phyloP scores from a whole-genome alignment of 2,888 invertebrate species.

The Apeira syringaria region DNA sequence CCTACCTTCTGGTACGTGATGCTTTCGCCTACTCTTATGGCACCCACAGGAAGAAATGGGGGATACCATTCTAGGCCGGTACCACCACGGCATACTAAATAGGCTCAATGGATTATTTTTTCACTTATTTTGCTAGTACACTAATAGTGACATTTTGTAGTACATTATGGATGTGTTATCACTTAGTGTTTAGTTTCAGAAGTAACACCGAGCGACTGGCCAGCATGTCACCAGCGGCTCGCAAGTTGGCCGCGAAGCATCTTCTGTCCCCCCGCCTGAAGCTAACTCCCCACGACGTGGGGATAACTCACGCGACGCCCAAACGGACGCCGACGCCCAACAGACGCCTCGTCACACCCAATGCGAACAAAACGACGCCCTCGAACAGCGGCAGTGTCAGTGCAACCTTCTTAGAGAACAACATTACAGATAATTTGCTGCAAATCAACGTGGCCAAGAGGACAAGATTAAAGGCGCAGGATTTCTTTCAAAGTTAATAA shows the following conservation, averaged over 20 bases:
- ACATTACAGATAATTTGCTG: slow-evolving; percentile 93
- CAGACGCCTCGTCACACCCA: slow-evolving; percentile 51
- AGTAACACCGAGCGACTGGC: slow-evolving; percentile 91
- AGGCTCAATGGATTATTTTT: too few relatives aligned
- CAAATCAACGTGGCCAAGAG: slow-evolving; percentile 90
- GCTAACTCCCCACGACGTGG: slow-evolving; percentile 67
- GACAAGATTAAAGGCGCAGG: slow-evolving; percentile 89
- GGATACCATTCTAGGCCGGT: too few relatives aligned
- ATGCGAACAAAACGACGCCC: slow-evolving; percentile 24
- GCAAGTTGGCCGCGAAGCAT: slow-evolving; percentile 89
- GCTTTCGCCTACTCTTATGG: too few relatives aligned
- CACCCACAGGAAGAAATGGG: too few relatives aligned
- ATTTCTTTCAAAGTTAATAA: slow-evolving; percentile 85
- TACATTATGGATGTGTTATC: too few relatives aligned
- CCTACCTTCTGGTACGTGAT: too few relatives aligned
- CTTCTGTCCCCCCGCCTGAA: slow-evolving; percentile 73
- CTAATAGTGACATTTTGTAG: too few relatives aligned
- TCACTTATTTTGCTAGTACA: too few relatives aligned
- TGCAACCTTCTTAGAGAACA: slow-evolving; percentile 55
- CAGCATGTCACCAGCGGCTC: slow-evolving; percentile 98
- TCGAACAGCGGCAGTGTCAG: slow-evolving; percentile 26
- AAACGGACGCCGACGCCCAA: slow-evolving; percentile 45
- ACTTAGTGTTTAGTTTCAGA: slow-evolving; percentile 59
- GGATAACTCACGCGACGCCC: slow-evolving; percentile 58
- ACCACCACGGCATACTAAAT: too few relatives aligned